Conservation (phyloP, 2,113 vertebrate genomes). For the Myxocyprinus asiaticus region DNA sequence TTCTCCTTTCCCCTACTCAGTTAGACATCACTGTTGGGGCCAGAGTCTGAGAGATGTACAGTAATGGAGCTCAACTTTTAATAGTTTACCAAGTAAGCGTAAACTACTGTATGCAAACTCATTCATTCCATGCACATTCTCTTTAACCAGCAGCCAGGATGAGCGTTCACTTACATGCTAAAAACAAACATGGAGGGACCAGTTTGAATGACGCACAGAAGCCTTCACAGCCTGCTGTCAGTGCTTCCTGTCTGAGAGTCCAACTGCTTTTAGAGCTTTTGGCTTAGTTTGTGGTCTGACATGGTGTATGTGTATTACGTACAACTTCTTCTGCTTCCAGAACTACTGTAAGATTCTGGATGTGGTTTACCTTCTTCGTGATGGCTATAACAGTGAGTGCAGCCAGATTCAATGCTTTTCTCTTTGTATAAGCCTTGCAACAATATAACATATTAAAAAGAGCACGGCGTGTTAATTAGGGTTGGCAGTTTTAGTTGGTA, state of each 20-base stretch:
- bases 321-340: too few species aligned
- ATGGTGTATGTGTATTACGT: neutral
- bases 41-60: slow-evolving; percentile 23
- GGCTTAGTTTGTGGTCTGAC: slow-evolving; percentile 4
- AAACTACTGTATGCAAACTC: slow-evolving; percentile 40
- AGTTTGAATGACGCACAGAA: slow-evolving; percentile 52
- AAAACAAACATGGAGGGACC: slow-evolving; percentile 56
- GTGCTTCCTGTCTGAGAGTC: slow-evolving; percentile 51
- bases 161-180: slow-evolving; percentile 51
- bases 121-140: slow-evolving; percentile 46
- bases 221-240: slow-evolving; percentile 53
- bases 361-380: neutral
- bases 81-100: slow-evolving; percentile 22
- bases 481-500: too few species aligned
- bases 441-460: too few species aligned
- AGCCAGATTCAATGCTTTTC: too few species aligned
- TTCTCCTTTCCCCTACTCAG: neutral
- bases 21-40: neutral
- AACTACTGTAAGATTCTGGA: neutral
- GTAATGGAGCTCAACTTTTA: slow-evolving; percentile 27
- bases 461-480: too few species aligned
- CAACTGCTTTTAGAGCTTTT: slow-evolving; percentile 23
- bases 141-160: slow-evolving; percentile 39
- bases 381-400: too few species aligned
- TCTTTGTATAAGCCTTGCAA: too few species aligned